phyloP scores from a whole-genome alignment of 2,797 vertebrate genomes.

The Coregonus suidteri region DNA sequence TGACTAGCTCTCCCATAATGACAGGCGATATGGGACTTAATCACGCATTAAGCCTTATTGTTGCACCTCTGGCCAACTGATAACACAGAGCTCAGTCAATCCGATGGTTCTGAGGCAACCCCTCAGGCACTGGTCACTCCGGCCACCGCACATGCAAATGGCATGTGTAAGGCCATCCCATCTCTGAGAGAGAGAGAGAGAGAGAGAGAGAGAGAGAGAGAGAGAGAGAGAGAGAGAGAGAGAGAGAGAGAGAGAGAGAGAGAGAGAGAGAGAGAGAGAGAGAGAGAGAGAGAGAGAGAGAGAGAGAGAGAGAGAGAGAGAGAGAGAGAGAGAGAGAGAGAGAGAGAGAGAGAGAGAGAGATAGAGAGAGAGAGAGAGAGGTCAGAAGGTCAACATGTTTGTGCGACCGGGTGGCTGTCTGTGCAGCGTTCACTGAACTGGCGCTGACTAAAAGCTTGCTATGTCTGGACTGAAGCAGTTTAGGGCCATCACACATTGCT shows the following conservation, averaged over 20 bases:
- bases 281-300: neutral
- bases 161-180: conserved; percentile 55
- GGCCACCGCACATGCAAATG: conserved; percentile 47
- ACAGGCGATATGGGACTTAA: conserved; percentile 60
- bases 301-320: too few relatives aligned
- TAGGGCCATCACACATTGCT: neutral
- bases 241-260: neutral
- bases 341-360: too few relatives aligned
- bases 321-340: too few relatives aligned
- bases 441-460: conserved; percentile 10
- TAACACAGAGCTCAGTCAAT: conserved; percentile 59
- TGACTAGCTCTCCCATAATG: conserved; percentile 58
- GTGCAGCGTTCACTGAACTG: conserved; percentile 17
- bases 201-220: too few relatives aligned
- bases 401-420: neutral
- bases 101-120: neutral
- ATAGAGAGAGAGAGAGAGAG: neutral
- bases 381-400: conserved; percentile 31
- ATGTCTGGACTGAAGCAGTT: conserved; percentile 1
- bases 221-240: neutral
- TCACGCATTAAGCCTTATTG: conserved; percentile 62
- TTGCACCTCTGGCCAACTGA: conserved; percentile 64
- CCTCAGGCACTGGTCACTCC: conserved; percentile 5
- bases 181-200: neutral
- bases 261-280: neutral